phyloP scores from a whole-genome alignment of 1,140 invertebrate genomes.

The Drosophila ogumai region DNA sequence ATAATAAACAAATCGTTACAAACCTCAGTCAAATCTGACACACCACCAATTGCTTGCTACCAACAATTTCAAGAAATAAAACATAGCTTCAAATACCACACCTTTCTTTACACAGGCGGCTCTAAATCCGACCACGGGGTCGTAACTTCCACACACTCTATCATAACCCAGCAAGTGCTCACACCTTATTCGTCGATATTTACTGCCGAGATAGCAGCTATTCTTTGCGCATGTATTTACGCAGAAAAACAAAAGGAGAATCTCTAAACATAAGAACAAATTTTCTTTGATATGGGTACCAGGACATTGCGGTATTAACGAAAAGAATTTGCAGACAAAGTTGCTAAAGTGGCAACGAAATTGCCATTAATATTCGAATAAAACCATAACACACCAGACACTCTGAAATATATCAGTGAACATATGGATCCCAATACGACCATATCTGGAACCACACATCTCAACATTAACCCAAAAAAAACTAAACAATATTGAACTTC shows the following conservation, averaged over 20 bases:
- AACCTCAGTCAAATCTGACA: neutral
- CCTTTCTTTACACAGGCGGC: neutral
- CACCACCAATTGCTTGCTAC: slow-evolving; percentile 1
- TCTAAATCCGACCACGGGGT: slow-evolving; percentile 3
- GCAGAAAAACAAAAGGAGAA: slow-evolving; percentile 6
- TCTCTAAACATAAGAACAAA: neutral
- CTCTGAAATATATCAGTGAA: slow-evolving; percentile 6
- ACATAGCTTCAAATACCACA: neutral
- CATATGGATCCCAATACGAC: neutral
- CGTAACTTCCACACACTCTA: slow-evolving; percentile 15
- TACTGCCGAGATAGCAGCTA: slow-evolving; percentile 10
- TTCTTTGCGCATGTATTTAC: slow-evolving; percentile 5
- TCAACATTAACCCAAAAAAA: slow-evolving; percentile 1
- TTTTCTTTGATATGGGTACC: slow-evolving; percentile 3
- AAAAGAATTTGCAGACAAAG: neutral
- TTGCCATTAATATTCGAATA: too few species aligned
- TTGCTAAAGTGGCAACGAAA: too few species aligned
- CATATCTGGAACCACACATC: too few species aligned
- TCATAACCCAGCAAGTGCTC: slow-evolving; percentile 12
- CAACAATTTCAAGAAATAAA: slow-evolving; percentile 1
- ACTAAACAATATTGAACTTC: too few species aligned
- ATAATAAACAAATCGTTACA: slow-evolving; percentile 5
- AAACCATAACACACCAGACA: slow-evolving; percentile 1
- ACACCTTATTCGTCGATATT: slow-evolving; percentile 2
- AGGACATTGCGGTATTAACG: slow-evolving; percentile 2